These are phyloP conservation scores for Limnephilus marmoratus DNA, from an alignment of 2,888 invertebrate species.

Conservation along the genomic window DNA sequence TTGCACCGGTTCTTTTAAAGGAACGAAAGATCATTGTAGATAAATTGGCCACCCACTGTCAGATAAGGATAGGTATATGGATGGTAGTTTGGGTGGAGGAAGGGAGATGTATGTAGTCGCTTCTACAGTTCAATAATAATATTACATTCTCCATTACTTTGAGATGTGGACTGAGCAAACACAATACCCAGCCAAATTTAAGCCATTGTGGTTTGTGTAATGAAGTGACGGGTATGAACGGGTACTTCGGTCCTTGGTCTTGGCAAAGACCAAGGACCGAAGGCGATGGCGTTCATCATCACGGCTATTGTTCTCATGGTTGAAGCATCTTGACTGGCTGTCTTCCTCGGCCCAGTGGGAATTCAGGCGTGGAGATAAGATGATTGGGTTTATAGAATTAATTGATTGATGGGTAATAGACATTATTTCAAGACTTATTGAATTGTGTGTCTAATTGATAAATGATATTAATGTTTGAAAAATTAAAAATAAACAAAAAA, in stretches of 20 bases:
- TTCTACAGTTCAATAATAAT: background rate
- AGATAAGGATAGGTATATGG: too few species aligned
- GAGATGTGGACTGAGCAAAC: background rate
- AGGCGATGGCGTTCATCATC: conserved; percentile 4
- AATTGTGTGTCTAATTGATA: background rate
- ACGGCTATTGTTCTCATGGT: conserved; percentile 25
- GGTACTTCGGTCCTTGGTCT: too few species aligned
- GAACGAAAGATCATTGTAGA: too few species aligned
- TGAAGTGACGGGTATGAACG: background rate
- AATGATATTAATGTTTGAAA: too few species aligned
- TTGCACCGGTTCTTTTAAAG: too few species aligned
- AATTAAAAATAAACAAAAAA: too few species aligned
- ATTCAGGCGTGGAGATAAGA: background rate
- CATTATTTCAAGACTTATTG: background rate
- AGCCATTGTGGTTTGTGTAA: conserved; percentile 8
- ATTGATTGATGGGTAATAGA: background rate
- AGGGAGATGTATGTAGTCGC: too few species aligned
- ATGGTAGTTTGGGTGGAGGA: too few species aligned
- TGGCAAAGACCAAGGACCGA: background rate
- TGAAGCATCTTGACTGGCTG: background rate
- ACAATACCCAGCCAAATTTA: background rate
- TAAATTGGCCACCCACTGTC: too few species aligned
- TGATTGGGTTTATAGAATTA: background rate
- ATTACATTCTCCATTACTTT: background rate
- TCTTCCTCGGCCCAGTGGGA: background rate